These are phyloP conservation scores for Petaurus breviceps DNA, from an alignment of 2,113 vertebrate species.

Conservation along the genomic window DNA sequence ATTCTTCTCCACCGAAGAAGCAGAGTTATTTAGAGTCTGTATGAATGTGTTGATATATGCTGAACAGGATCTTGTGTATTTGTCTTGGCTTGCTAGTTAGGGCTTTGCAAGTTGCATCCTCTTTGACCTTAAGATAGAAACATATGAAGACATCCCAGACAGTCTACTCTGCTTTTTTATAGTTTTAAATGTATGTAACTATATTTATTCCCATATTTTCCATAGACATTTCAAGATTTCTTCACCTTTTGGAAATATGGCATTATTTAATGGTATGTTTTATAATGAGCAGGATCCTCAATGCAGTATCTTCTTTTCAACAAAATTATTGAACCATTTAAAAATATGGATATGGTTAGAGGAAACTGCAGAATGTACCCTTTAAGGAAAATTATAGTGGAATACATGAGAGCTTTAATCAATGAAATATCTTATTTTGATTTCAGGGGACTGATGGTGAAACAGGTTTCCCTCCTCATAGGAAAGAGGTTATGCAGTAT, in stretches of 20 bases:
- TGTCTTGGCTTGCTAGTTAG: neutral
- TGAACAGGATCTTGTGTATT: neutral
- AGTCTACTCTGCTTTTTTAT: neutral
- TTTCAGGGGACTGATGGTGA: neutral
- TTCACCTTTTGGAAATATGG: neutral
- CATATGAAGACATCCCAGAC: neutral
- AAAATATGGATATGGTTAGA: neutral
- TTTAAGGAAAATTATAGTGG: neutral
- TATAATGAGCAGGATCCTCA: neutral
- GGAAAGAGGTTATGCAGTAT: neutral
- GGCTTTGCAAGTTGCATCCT: neutral
- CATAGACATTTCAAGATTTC: neutral
- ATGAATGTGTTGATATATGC: neutral
- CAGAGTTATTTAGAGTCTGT: neutral
- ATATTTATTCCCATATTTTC: neutral
- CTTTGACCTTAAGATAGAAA: neutral
- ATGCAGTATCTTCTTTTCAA: neutral
- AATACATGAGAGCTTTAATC: neutral
- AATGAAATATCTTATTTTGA: neutral
- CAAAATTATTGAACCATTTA: neutral
- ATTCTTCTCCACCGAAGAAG: neutral
- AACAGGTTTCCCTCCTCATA: neutral
- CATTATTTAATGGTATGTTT: neutral
- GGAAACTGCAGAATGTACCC: neutral
- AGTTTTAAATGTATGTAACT: neutral